phyloP scores from a whole-genome alignment of 2,113 vertebrate genomes.

The Melanotaenia duboulayi region DNA sequence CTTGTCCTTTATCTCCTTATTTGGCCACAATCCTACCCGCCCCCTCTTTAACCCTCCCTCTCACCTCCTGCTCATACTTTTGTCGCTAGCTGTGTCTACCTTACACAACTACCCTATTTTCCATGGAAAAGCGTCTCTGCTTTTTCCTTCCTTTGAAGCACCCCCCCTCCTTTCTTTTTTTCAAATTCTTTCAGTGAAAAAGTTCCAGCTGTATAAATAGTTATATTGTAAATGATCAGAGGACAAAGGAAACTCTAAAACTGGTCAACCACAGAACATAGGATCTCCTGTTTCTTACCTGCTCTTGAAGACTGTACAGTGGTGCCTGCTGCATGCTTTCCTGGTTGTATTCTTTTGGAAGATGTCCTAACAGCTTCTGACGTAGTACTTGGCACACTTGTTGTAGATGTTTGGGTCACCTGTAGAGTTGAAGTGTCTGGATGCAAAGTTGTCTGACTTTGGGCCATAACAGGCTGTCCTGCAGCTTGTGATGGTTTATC shows the following conservation, averaged over 20 bases:
- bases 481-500: conserved; percentile 21
- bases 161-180: neutral
- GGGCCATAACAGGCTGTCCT: conserved; percentile 1
- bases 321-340: conserved; percentile 32
- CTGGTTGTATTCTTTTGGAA: conserved; percentile 31
- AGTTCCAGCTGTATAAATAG: conserved; percentile 73
- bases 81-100: conserved; percentile 39
- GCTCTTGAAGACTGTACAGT: conserved; percentile 37
- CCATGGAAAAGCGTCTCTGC: conserved; percentile 54
- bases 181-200: conserved; percentile 54
- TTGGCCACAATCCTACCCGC: conserved; percentile 14
- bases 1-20: conserved; percentile 38
- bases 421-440: conserved; percentile 29
- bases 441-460: conserved; percentile 23
- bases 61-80: conserved; percentile 42
- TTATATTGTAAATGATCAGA: conserved; percentile 53
- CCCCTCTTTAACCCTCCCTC: conserved; percentile 29
- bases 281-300: conserved; percentile 55
- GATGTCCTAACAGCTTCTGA: neutral
- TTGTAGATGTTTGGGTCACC: conserved; percentile 33
- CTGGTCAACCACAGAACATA: conserved; percentile 6
- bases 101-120: conserved; percentile 63
- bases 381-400: conserved; percentile 12
- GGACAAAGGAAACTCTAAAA: conserved; percentile 24
- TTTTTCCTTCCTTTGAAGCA: conserved; percentile 59